Percentiles rank a stretch among this genome's conserved stretches.
Conservation (phyloP, 1,140 invertebrate genomes). For the Anoplolepis gracilipes region DNA sequence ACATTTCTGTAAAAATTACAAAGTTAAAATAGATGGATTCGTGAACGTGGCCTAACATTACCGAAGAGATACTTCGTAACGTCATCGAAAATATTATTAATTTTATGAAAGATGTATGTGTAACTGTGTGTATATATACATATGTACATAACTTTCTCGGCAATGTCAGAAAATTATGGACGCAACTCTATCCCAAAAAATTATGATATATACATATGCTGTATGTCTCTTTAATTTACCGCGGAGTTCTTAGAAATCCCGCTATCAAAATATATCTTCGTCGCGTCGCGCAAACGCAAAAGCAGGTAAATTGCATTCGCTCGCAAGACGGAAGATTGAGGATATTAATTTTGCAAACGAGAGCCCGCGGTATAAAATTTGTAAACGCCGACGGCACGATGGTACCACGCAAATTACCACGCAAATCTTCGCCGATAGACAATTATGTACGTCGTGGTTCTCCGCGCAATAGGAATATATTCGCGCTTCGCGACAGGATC, state of each 20-base stretch:
- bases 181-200: constrained; percentile 25
- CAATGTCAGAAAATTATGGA: constrained; percentile 36
- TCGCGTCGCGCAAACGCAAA: not conserved
- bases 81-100: not conserved
- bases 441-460: constrained; percentile 15
- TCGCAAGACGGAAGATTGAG: constrained; percentile 19
- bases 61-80: not conserved
- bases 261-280: constrained; percentile 32
- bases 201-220: constrained; percentile 11
- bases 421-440: constrained; percentile 26
- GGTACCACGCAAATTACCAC: not conserved
- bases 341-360: constrained; percentile 36
- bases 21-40: not conserved
- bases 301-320: constrained; percentile 22
- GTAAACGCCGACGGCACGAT: not conserved
- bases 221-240: constrained; percentile 29
- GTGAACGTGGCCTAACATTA: not conserved
- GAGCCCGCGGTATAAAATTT: not conserved
- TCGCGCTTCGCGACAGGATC: constrained; percentile 14
- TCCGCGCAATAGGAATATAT: not conserved
- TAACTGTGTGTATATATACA: no score
- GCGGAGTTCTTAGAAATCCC: not conserved
- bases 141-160: not conserved
- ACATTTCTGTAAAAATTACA: not conserved
- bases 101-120: not conserved